Base-by-base conservation (phyloP, 2,113 vertebrate species). In the Turdus rufiventris region DNA sequence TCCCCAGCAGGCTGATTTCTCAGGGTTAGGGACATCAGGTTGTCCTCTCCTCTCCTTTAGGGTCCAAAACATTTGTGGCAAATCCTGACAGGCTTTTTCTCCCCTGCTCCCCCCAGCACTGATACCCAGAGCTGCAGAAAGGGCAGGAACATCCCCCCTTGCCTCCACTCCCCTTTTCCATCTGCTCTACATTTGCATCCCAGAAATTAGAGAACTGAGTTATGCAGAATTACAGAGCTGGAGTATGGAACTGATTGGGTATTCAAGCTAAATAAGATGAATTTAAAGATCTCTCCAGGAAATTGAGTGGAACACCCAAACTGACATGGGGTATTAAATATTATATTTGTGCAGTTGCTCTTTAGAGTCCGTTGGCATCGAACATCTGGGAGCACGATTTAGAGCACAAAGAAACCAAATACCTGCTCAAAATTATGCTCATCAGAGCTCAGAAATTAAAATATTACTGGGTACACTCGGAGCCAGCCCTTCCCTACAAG, bases 271-370 rank as follows among this genome's bases (percentile, higher is more conserved):
- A 96, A 97, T 92, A 96, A 98, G 97, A 97, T 31, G 93, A 96
- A 93, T 97, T 98, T 98, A 96, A 97, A 98, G 95, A 97, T 98
- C 98, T 96, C 97, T 95, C 97, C 98, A 98, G 98, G 98, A 98
- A 98, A 98, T 98, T 98, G 98, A 98, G 97, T 98, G 97, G 98
- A 98, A 98, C 98, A 98, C 97, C 96, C 97, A 95, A 97, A 97
- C 98, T 97, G 97, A 98, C 98, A 98, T 98, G 96, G 56, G n/a
- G 93, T 97, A 98, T 98, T 97, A 98, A 97, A 96, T 97, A 96
- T 94, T 97, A 74, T 95, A 96, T 97, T 96, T 95, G 96, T 93
- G 74, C 51, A 84, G 96, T 87, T 79, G 91, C 88, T 97, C 97
- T 61, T 84, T 79, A 53, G 89, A 91, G 94, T 92, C 97, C 53